Conservation (phyloP, 2,797 vertebrate genomes). For the Lacerta viridis region DNA sequence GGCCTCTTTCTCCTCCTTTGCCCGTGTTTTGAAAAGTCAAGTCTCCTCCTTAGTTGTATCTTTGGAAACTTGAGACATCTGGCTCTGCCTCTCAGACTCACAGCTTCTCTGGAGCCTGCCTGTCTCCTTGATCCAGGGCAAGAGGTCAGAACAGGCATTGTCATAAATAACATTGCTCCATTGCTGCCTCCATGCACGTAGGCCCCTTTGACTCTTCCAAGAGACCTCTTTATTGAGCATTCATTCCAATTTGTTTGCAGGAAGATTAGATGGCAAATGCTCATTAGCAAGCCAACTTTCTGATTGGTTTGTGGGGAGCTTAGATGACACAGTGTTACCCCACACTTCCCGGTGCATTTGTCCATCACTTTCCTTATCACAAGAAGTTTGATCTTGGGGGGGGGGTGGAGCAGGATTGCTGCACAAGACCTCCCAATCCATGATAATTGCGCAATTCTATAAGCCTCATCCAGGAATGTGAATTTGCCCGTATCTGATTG, state of each 20-base stretch:
- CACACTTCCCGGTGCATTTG: too few species aligned
- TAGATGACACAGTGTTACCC: too few species aligned
- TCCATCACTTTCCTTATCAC: too few species aligned
- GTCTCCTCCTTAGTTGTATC: background rate
- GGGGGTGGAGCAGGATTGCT: background rate
- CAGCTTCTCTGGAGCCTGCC: background rate
- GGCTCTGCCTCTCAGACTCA: background rate
- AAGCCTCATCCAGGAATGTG: too few species aligned
- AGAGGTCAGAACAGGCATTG: constrained; percentile 25
- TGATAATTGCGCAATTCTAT: too few species aligned
- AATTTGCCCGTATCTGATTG: too few species aligned
- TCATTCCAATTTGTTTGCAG: background rate
- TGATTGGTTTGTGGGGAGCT: too few species aligned
- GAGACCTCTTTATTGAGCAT: too few species aligned
- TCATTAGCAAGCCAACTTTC: too few species aligned
- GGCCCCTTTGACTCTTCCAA: too few species aligned
- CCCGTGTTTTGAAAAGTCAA: background rate
- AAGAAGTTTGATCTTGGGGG: too few species aligned
- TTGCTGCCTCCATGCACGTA: background rate
- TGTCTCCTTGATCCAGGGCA: background rate
- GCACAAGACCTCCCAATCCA: background rate
- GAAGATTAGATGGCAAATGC: too few species aligned
- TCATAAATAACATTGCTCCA: background rate
- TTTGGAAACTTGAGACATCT: constrained; percentile 4
- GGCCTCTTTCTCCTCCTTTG: background rate